Evolutionary conservation across 1,140 invertebrate species (phyloP).

Genomic region (Brachionus koreanus): DNA sequence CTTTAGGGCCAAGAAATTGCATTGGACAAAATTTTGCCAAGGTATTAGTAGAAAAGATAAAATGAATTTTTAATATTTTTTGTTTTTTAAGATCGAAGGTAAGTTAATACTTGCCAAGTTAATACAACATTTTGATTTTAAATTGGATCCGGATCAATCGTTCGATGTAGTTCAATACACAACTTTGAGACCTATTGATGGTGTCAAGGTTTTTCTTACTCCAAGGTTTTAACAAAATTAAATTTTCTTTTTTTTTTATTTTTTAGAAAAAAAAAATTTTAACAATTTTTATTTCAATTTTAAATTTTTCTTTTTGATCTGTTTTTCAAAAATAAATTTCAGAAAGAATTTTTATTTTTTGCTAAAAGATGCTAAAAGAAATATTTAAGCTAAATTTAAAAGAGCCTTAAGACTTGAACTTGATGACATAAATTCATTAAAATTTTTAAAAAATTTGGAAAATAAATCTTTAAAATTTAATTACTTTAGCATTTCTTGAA

Average conservation of each 20-base stretch:
- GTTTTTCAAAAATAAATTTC: no score
- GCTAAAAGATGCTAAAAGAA: no score
- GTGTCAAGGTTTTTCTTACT: background rate
- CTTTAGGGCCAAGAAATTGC: slow-evolving; percentile 16
- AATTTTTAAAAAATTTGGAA: no score
- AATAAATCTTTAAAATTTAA: no score
- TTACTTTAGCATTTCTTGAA: no score
- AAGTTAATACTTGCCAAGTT: slow-evolving; percentile 27
- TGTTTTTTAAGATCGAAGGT: slow-evolving; percentile 15
- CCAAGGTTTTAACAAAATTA: background rate
- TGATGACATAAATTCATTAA: no score
- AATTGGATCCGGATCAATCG: slow-evolving; percentile 14
- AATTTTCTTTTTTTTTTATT: background rate
- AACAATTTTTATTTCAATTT: no score
- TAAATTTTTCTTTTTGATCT: no score
- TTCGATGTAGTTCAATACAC: background rate
- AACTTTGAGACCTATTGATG: slow-evolving; percentile 20
- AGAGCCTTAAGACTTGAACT: no score
- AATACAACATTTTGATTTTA: slow-evolving; percentile 26
- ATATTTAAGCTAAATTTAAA: no score
- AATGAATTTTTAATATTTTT: background rate
- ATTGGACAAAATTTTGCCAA: slow-evolving; percentile 44
- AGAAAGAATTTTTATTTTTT: no score
- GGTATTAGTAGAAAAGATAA: background rate
- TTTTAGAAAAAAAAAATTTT: no score